Percentiles rank a stretch among this genome's conserved stretches.
phyloP scores from a whole-genome alignment of 2,113 vertebrate species.

The Odocoileus hemionus region DNA sequence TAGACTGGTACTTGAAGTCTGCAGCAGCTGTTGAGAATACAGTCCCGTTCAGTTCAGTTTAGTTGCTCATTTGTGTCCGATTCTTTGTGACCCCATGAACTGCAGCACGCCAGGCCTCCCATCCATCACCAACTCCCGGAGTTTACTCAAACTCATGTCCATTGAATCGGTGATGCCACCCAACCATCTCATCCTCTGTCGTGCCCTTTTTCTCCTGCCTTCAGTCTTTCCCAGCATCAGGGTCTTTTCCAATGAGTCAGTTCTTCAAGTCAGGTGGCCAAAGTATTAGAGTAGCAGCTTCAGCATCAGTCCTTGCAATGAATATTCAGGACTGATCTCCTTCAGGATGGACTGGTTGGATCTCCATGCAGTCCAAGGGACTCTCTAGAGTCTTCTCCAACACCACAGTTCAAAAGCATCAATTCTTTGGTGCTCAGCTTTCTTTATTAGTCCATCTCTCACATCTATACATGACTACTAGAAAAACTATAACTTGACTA shows the following conservation, averaged over 20 bases:
- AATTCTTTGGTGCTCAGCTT: not conserved
- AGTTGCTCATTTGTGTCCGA: not conserved
- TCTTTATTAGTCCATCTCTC: not conserved
- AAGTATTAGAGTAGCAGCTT: not conserved
- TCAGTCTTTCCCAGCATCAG: not conserved
- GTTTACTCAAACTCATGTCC: not conserved
- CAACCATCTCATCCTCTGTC: not conserved
- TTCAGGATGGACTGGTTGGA: not conserved
- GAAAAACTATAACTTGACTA: not conserved
- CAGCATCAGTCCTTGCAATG: not conserved
- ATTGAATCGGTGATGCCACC: not conserved
- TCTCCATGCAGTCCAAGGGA: not conserved
- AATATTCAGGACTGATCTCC: not conserved
- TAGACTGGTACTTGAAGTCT: not conserved
- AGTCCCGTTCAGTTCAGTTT: not conserved
- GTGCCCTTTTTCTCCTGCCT: not conserved
- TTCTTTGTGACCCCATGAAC: not conserved
- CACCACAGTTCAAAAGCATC: not conserved
- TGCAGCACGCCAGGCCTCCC: not conserved
- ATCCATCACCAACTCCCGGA: not conserved
- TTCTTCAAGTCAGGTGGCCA: fast-evolving
- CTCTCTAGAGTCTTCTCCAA: not conserved
- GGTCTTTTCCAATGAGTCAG: not conserved
- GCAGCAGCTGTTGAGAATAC: not conserved
- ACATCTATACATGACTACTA: not conserved